phyloP scores from a whole-genome alignment of 2,888 invertebrate genomes.

The Clunio marinus region DNA sequence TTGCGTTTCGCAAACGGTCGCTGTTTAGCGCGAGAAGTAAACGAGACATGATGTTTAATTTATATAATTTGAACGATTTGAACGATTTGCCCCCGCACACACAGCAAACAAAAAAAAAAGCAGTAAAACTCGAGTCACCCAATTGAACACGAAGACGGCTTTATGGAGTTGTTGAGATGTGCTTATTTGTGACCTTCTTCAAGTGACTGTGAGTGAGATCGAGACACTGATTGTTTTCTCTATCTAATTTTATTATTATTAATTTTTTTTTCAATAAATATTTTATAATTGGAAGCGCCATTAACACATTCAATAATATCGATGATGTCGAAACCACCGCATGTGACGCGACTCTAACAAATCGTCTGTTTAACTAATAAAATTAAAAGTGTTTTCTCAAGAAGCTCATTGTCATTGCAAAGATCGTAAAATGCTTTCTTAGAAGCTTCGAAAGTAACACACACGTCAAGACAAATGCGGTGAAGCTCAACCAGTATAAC shows the following conservation, averaged over 20 bases:
- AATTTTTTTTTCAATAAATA: too few species aligned
- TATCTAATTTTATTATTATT: not conserved
- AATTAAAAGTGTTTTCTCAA: not conserved
- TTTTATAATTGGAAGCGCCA: constrained; percentile 19
- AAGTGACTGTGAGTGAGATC: too few species aligned
- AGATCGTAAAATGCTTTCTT: not conserved
- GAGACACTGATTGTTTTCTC: not conserved
- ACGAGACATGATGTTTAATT: not conserved
- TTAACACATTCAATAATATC: constrained; percentile 3
- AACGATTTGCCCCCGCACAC: not conserved
- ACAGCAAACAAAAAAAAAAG: not conserved
- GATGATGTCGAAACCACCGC: not conserved
- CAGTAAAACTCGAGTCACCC: not conserved
- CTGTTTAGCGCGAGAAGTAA: too few species aligned
- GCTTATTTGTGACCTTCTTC: constrained; percentile 19
- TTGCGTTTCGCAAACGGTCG: too few species aligned
- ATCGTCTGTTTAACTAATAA: not conserved
- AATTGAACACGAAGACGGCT: not conserved
- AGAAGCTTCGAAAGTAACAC: too few species aligned
- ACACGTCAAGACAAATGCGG: too few species aligned
- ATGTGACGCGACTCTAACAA: not conserved
- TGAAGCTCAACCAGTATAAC: too few species aligned
- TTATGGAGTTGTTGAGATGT: constrained; percentile 7
- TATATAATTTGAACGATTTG: not conserved
- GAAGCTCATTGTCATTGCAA: not conserved